These are phyloP conservation scores for Chondrosia reniformis DNA, from an alignment of 37 sponge, comb jelly and placozoan species.

Conservation along the genomic window DNA sequence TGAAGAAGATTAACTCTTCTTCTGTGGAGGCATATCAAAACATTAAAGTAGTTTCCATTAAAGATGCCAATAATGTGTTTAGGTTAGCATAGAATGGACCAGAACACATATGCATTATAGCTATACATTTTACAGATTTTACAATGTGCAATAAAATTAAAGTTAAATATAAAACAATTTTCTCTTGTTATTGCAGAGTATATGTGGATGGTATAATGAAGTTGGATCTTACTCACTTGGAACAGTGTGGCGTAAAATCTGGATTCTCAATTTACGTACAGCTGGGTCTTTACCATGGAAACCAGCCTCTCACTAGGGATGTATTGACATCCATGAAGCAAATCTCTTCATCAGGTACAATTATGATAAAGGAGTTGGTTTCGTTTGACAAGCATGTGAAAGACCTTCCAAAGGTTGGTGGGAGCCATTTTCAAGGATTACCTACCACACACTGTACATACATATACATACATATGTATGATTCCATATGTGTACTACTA, in stretches of 20 bases:
- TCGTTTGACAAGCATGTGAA: conserved; percentile 17
- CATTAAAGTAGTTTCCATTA: no score
- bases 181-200: neutral
- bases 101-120: no score
- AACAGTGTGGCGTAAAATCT: neutral
- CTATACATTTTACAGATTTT: no score
- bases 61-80: no score
- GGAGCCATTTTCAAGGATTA: no score
- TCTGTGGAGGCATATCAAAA: no score
- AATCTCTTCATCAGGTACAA: neutral
- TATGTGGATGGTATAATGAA: neutral
- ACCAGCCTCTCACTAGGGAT: neutral
- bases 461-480: no score
- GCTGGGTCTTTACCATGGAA: conserved; percentile 1
- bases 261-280: neutral
- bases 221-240: neutral
- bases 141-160: no score
- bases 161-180: no score
- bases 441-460: no score
- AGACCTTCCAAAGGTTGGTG: conserved; percentile 50
- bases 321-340: neutral
- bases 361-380: conserved; percentile 30
- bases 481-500: no score
- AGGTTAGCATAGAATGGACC: no score
- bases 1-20: neutral